Evolutionary conservation across 92 coral and sea anemone genomes (phyloP), one percentile per base, ranked within the genome.

Genomic region (Epizoanthus stellaris): DNA sequence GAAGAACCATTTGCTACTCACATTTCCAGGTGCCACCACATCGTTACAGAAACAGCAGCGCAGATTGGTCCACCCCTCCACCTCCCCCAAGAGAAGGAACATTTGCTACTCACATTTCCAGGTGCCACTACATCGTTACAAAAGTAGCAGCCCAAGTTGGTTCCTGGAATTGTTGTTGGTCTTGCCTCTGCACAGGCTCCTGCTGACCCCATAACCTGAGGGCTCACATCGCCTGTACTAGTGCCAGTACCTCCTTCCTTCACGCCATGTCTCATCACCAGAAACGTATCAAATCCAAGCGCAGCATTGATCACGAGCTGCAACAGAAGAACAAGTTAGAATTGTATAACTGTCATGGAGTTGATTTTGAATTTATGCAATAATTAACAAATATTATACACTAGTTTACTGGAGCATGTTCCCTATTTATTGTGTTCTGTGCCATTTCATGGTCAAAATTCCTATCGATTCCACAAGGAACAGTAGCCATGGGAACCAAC

Each of bases 61-160:
- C 3, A 36, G 42, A 7, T 36, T 67, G 1, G 8, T 13, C 20
- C 53, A 0, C 42, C 64, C 25, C 63, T 5, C n/a, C n/a, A n/a
- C n/a, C n/a, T n/a, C n/a, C 6, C 45, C 1, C 16, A 16, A 13
- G 30, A 0, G 45, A 74, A 54, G 8, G 14, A 14, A 0, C 3
- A 2, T 81, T 16, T 56, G 23, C 2, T 56, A 89, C 99, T 94
- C 89, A 96, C 99, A 82, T 96, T 90, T 89, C 99, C 99, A 69
- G 99, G 99, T 52, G 99, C 99, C 38, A 96, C 99, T 10, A 96
- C 99, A 82, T 96, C 99, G 86, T 96, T 96, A 81, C 99, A 96
- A 87, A 96, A 94, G 87, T 96, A 96, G 69, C 99, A 96, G 3
- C 98, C 98, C 73, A 95, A 90, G 65, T 85, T 73, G 85, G 89